Evolutionary conservation across 64 coral and sea anemone genomes (phyloP).

Genomic region (Stichodactyla mertensii): DNA sequence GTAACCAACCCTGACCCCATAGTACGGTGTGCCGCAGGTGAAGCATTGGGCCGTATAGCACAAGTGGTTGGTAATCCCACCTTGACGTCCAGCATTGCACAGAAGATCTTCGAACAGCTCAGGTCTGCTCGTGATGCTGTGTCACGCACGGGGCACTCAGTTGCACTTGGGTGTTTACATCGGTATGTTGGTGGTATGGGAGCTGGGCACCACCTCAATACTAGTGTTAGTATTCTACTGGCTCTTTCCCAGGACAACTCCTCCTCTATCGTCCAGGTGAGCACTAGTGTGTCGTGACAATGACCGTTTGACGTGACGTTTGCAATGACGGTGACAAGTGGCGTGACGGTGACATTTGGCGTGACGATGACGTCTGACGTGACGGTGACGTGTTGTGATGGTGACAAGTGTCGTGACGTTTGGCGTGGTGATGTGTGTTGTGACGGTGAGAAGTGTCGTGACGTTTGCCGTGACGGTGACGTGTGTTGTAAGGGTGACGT

Average conservation of each 20-base stretch:
- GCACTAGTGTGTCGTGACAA: not conserved
- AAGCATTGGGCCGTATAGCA: conserved; percentile 91
- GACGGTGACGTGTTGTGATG: too few species aligned
- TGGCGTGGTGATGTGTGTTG: not conserved
- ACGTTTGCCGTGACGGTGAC: too few species aligned
- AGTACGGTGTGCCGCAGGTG: conserved; percentile 93
- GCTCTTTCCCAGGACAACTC: conserved; percentile 94
- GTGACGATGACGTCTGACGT: too few species aligned
- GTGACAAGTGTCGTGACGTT: too few species aligned
- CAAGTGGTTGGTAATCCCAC: conserved; percentile 89
- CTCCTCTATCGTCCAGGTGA: conserved; percentile 89
- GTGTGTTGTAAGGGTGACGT: too few species aligned
- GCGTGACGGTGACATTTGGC: too few species aligned
- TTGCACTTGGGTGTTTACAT: conserved; percentile 92
- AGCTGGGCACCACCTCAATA: conserved; percentile 89
- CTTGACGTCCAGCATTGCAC: conserved; percentile 82
- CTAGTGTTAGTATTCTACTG: conserved; percentile 91
- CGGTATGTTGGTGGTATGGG: conserved; percentile 99
- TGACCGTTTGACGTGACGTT: too few species aligned
- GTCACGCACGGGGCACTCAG: conserved; percentile 84
- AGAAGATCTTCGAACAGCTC: conserved; percentile 94
- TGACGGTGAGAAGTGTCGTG: not conserved
- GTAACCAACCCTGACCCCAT: conserved; percentile 95
- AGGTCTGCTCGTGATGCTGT: conserved; percentile 82
- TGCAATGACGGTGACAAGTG: too few species aligned